Conservation (phyloP, 1,140 invertebrate species). For the Tachypleus tridentatus region DNA sequence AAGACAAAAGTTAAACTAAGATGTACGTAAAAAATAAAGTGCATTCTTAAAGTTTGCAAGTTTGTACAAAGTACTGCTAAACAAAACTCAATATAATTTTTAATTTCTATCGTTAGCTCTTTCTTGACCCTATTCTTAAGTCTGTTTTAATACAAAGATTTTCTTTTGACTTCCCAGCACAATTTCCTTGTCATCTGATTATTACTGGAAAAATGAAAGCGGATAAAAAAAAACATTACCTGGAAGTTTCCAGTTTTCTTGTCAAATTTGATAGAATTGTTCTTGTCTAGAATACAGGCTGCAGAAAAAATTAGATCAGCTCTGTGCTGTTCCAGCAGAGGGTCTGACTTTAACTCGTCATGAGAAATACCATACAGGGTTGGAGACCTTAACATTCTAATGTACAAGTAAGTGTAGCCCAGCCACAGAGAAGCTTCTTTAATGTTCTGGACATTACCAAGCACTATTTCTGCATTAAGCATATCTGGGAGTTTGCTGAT, state of each 20-base stretch:
- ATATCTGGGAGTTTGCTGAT: slow-evolving; percentile 72
- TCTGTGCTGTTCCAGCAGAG: slow-evolving; percentile 69
- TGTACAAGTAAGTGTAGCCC: slow-evolving; percentile 95
- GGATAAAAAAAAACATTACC: slow-evolving; percentile 23
- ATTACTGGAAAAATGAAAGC: not conserved
- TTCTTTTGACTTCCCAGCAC: not conserved
- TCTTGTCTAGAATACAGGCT: slow-evolving; percentile 76
- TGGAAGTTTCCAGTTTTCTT: slow-evolving; percentile 88
- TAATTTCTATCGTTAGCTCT: not conserved
- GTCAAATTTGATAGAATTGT: slow-evolving; percentile 91
- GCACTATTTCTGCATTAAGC: slow-evolving; percentile 94
- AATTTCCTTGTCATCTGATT: not conserved
- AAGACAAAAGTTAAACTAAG: not conserved
- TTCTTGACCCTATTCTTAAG: slow-evolving; percentile 1
- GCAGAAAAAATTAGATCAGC: slow-evolving; percentile 96
- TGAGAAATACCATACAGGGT: slow-evolving; percentile 75
- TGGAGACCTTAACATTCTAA: slow-evolving; percentile 71
- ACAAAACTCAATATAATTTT: too few species aligned
- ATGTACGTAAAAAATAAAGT: too few species aligned
- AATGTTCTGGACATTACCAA: slow-evolving; percentile 91
- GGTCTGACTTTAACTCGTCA: slow-evolving; percentile 66
- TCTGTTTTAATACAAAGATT: not conserved
- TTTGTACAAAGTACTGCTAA: too few species aligned
- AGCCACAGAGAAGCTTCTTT: slow-evolving; percentile 91
- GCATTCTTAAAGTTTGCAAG: too few species aligned